Conservation (phyloP, 2,113 vertebrate species). For the Pseudorectes ferrugineus region DNA sequence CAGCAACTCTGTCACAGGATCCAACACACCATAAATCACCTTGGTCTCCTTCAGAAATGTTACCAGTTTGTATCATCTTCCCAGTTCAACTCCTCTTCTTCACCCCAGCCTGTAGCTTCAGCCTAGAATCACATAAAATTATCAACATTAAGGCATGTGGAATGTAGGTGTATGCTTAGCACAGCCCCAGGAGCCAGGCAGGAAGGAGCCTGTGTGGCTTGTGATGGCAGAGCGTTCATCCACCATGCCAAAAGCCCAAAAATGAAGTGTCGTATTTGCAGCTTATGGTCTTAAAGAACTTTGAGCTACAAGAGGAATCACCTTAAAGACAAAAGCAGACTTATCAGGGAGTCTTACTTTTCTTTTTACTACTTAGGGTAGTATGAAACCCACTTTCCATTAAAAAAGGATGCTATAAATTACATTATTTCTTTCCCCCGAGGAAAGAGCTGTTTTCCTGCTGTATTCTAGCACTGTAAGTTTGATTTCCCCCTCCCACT, state of each 20-base stretch:
- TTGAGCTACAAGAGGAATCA: not conserved
- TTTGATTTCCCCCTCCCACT: not conserved
- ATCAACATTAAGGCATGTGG: not conserved
- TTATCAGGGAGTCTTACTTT: not conserved
- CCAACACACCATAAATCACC: not conserved
- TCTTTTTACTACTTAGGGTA: not conserved
- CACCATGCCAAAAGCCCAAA: not conserved
- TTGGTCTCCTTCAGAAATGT: not conserved
- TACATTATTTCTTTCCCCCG: not conserved
- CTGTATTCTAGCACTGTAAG: not conserved
- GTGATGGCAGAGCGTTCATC: not conserved
- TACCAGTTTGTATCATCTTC: conserved; percentile 86
- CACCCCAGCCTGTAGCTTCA: conserved; percentile 88
- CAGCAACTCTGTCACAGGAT: not conserved
- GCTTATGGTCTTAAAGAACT: not conserved
- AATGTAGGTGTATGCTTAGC: not conserved
- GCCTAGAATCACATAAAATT: conserved; percentile 65
- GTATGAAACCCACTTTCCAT: not conserved
- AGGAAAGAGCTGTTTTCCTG: not conserved
- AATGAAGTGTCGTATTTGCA: not conserved
- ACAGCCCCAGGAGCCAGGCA: not conserved
- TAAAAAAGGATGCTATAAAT: not conserved
- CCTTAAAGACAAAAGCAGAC: not conserved
- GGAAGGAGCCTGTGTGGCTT: not conserved
- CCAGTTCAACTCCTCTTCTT: conserved; percentile 90